Evolutionary conservation across 2,113 vertebrate species (phyloP), one percentile per base, ranked within the genome.

Genomic region (Mastomys natalensis): DNA sequence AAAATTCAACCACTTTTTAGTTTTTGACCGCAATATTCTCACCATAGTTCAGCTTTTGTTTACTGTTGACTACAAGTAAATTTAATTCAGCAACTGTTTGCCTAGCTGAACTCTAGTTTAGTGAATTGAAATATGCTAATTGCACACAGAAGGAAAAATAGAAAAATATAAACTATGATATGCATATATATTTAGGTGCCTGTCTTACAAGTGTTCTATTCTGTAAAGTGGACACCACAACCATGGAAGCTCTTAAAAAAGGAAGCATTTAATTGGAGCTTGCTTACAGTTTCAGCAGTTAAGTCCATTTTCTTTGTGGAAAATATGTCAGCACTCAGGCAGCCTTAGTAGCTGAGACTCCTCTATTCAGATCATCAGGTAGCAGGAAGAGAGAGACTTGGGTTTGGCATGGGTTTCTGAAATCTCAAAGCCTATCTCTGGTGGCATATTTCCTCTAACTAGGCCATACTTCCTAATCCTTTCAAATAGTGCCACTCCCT

Each of bases 1-100:
- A 77, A 91, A 94, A 68, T n/a, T 78, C n/a, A 74, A 7, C 16
- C 45, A n/a, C 64, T 45, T 31, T 51, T 96, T 45, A 95, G 29
- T n/a, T 81, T 60, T 19, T 87, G 40, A 78, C 1, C 62, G 55
- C 55, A 15, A 37, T 90, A 87, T 89, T 89, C 2, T 3, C 15
- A 58, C 1, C 13, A 64, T 64, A 77, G 22, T 77, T 31, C 15
- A 94, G 62, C 10, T 58, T 87, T 95, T 94, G 3, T 82, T 91
- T n/a, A 93, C 31, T 95, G 8, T 68, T 87, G 31, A 82, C 3
- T 10, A 64, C 55, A 13, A 93, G 74, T 40, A 73, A 91, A 91
- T 93, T 66, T 84, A 91, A 91, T 17, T 82, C 0, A n/a, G 7
- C 24, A 93, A 21, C 0, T 24, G 1, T 86, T 51, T 53, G 9